Evolutionary conservation across 1,140 invertebrate genomes (phyloP).

Genomic region (Trinorchestia longiramus): DNA sequence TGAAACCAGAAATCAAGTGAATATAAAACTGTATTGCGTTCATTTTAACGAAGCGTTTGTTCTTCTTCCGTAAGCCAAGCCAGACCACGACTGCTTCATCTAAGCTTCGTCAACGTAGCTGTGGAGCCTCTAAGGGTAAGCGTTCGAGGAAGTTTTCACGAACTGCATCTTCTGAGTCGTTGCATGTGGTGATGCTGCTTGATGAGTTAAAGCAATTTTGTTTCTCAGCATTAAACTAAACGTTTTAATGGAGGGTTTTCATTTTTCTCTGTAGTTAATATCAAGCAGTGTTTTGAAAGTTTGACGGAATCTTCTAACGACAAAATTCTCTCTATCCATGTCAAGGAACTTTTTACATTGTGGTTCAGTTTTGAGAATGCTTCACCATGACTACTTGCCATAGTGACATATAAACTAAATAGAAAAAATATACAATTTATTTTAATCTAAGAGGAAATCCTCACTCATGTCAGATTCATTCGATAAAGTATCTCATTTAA

Average conservation of each 20-base stretch:
- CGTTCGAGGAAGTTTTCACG: not conserved
- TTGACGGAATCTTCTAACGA: no score
- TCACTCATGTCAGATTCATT: not conserved
- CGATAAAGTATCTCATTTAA: not conserved
- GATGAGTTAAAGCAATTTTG: no score
- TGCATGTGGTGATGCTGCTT: no score
- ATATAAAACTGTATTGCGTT: not conserved
- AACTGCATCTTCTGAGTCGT: not conserved
- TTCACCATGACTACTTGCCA: no score
- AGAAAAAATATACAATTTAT: not conserved
- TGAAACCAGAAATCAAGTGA: not conserved
- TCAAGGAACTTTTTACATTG: no score
- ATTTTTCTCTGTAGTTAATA: no score
- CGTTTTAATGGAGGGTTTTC: no score
- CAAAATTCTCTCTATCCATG: no score
- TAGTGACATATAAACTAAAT: no score
- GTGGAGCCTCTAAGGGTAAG: not conserved
- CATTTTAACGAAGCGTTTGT: not conserved
- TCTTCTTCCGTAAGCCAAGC: not conserved
- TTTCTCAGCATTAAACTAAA: no score
- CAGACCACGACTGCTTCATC: not conserved
- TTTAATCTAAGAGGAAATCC: not conserved
- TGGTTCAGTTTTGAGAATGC: no score
- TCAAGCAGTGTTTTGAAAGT: no score
- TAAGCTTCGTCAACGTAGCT: not conserved